Evolutionary conservation across 2,113 vertebrate genomes (phyloP), one percentile per base, ranked within the genome.

Genomic region (Urocitellus parryii): DNA sequence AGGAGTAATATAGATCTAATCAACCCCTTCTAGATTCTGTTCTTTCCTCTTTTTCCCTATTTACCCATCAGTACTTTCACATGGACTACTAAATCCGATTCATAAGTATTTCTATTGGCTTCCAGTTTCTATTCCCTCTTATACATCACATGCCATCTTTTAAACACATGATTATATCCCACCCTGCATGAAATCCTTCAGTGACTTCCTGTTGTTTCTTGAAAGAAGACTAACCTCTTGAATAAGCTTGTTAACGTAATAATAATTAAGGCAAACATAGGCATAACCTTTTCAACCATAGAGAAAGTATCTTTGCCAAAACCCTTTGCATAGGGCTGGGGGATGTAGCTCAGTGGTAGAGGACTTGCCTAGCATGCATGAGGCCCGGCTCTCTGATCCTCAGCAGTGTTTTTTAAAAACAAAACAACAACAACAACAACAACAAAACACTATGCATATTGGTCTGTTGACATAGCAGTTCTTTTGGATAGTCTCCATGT

Each of bases 231-330:
- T 80, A 90, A 93, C 14, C 72, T 95, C 27, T 95, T 90, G 11
- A 73, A 94, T 76, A 96, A 90, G 78, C 16, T 85, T n/a, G 88
- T 91, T 51, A 90, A 94, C 27, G 39, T 83, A 93, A 9, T 70
- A 93, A 96, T 87, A 93, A 93, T 61, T 92, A 92, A 63, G 56
- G 56, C 74, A 96, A 97, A 94, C 63, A 92, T 1, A 95, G 63
- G 16, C 61, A 84, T 70, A 88, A 88, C 9, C 14, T 32, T 82
- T 48, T 93, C n/a, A 89, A 86, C 58, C 45, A 65, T 0, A 5
- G 70, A 96, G n/a, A 96, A 56, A 2, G 10, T 86, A 48, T 82
- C 24, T 91, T 94, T 92, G 37, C 37, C 85, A 92, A 96, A 96
- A 95, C 20, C 70, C 39, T 67, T 37, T 73, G 18, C 32, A 48